Evolutionary conservation across 2,888 invertebrate species (phyloP).

Genomic region (Tanaodytes sp.): DNA sequence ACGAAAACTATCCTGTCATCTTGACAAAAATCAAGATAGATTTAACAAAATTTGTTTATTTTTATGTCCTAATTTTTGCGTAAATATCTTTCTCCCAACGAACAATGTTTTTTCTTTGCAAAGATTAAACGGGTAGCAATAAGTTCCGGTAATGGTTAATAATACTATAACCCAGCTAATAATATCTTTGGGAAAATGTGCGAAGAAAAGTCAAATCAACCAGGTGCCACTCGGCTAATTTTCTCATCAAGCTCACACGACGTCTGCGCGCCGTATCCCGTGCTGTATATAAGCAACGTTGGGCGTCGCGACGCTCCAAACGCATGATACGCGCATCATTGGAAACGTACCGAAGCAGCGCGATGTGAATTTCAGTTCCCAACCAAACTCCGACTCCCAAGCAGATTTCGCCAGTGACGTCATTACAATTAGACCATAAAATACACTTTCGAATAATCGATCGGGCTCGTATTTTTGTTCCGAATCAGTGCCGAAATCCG

Average conservation of each 20-base stretch:
- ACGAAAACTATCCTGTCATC: too few species aligned
- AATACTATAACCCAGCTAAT: constrained; percentile 17
- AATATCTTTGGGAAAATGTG: constrained; percentile 24
- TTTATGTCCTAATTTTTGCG: too few species aligned
- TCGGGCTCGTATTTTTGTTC: too few species aligned
- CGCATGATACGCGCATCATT: constrained; percentile 65
- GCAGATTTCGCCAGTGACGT: constrained; percentile 30
- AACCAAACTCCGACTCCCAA: constrained; percentile 21
- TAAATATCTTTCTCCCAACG: too few species aligned
- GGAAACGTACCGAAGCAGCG: constrained; percentile 63
- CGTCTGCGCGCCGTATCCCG: constrained; percentile 65
- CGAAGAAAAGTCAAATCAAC: constrained; percentile 36
- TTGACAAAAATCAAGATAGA: too few species aligned
- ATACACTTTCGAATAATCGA: constrained; percentile 11
- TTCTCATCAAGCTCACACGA: constrained; percentile 49
- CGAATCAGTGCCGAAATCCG: too few species aligned
- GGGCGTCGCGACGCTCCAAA: constrained; percentile 68
- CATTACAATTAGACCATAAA: constrained; percentile 25
- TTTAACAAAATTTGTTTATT: too few species aligned
- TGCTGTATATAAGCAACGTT: constrained; percentile 66
- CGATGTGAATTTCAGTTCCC: constrained; percentile 35
- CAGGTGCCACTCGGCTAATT: constrained; percentile 33
- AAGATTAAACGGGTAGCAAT: too few species aligned
- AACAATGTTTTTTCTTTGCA: too few species aligned
- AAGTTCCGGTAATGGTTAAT: too few species aligned